Evolutionary conservation across 2,888 invertebrate species (phyloP), one percentile per base, ranked within the genome.

Genomic region (Sphecodes monilicornis): DNA sequence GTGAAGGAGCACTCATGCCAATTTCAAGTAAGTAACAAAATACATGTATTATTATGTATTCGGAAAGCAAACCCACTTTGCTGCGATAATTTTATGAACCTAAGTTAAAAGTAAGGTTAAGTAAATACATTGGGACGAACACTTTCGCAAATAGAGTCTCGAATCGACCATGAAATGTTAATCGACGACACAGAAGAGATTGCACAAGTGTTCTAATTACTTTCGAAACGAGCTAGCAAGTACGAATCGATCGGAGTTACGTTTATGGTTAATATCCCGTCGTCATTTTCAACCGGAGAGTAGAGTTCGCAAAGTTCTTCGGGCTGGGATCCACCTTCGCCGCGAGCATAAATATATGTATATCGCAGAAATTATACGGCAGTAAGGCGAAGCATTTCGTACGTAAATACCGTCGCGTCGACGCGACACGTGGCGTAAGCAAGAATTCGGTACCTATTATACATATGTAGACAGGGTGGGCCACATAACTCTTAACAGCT

Each of bases 151-250:
- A 8, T 36, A 6, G 26, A n/a, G n/a, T 32, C n/a, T 43, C 13
- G 39, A 18, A 76, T n/a, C 46, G 36, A 36, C 43, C 69, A 46
- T 69, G 54, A 74, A 74, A 54, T 18, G 54, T 82, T 69, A 78
- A 74, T 46, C 57, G 70, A 70, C 57, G 70, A 70, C 60, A 36
- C 13, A n/a, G 39, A 22, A 66, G 64, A 6, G 41, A 54, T 66
- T 39, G n/a, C 68, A 11, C n/a, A 32, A 73, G 60, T 68, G 72
- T 69, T 29, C 79, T 79, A 83, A 83, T 83, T 83, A 79, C 68
- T 26, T 57, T n/a, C 26, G 66, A 76, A 80, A 78, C 70, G 70
- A 39, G 57, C n/a, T 29, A 18, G 71, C 50, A 39, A 78, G 71
- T 39, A 32, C 39, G 70, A 60, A 75, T 76, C 54, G 66, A 50